These are phyloP conservation scores for Amaurobius ferox DNA, from an alignment of 2,888 invertebrate species.

Conservation along the genomic window DNA sequence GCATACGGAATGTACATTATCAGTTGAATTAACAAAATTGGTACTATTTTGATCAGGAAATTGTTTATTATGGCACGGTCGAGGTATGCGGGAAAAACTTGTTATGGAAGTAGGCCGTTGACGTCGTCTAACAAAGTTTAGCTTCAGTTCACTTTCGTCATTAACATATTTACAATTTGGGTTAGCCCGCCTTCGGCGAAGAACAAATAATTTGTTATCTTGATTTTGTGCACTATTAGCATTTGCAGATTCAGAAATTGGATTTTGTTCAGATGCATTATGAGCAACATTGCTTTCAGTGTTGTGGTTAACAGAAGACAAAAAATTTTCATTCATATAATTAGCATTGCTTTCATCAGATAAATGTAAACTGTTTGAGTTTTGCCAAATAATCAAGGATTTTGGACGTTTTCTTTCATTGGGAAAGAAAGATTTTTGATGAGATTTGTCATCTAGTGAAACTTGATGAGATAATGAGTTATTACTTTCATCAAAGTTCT, in stretches of 20 bases:
- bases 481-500: background rate
- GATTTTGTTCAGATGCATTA: background rate
- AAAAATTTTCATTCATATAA: background rate
- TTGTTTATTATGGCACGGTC: slow-evolving; percentile 26
- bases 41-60: slow-evolving; percentile 23
- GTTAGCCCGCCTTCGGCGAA: slow-evolving; percentile 34
- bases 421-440: background rate
- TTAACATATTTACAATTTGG: slow-evolving; percentile 64
- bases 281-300: background rate
- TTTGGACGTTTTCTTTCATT: slow-evolving; percentile 20
- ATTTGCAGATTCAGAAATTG: background rate
- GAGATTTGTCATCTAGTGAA: background rate
- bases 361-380: background rate
- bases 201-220: background rate
- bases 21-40: background rate
- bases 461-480: background rate
- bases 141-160: slow-evolving; percentile 65
- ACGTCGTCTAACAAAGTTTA: slow-evolving; percentile 51
- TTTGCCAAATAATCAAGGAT: slow-evolving; percentile 28
- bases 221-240: background rate
- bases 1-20: slow-evolving; percentile 12
- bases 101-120: slow-evolving; percentile 37
- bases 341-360: background rate
- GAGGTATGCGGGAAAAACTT: slow-evolving; percentile 37
- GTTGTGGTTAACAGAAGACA: background rate